Percentiles rank a stretch among this genome's conserved stretches.
Conservation (phyloP, 2,888 invertebrate species). For the Drosophila colorata region DNA sequence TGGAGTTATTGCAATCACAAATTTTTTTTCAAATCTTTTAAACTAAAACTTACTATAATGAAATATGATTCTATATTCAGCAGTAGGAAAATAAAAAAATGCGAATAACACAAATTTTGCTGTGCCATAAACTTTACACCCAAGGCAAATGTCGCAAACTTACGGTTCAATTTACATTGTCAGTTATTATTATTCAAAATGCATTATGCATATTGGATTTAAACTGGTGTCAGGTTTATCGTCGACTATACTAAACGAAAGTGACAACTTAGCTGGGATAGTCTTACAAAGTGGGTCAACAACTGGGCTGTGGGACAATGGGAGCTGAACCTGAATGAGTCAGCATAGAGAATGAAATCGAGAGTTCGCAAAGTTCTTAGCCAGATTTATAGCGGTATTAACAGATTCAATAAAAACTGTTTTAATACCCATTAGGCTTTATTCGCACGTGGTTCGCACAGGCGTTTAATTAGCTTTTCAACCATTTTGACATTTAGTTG, state of each 20-base stretch:
- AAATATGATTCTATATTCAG: conserved; percentile 14
- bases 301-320: conserved; percentile 45
- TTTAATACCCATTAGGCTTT: conserved; percentile 34
- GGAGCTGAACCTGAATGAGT: conserved; percentile 42
- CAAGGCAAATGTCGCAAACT: conserved; percentile 54
- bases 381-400: neutral
- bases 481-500: conserved; percentile 5
- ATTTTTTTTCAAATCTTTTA: conserved; percentile 6
- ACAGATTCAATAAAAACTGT: neutral
- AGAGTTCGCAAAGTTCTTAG: neutral
- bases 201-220: conserved; percentile 21
- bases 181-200: conserved; percentile 31
- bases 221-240: conserved; percentile 43
- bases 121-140: conserved; percentile 36
- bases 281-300: conserved; percentile 68
- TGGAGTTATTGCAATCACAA: neutral
- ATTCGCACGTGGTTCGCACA: conserved; percentile 34
- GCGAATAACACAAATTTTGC: conserved; percentile 28
- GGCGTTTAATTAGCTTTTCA: conserved; percentile 12
- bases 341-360: conserved; percentile 24
- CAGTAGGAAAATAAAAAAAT: conserved; percentile 20
- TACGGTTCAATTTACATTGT: conserved; percentile 41
- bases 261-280: conserved; percentile 47
- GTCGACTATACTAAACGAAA: conserved; percentile 35
- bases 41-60: conserved; percentile 24